phyloP scores from a whole-genome alignment of 2,888 invertebrate genomes.

The Sarcophaga subvicina region DNA sequence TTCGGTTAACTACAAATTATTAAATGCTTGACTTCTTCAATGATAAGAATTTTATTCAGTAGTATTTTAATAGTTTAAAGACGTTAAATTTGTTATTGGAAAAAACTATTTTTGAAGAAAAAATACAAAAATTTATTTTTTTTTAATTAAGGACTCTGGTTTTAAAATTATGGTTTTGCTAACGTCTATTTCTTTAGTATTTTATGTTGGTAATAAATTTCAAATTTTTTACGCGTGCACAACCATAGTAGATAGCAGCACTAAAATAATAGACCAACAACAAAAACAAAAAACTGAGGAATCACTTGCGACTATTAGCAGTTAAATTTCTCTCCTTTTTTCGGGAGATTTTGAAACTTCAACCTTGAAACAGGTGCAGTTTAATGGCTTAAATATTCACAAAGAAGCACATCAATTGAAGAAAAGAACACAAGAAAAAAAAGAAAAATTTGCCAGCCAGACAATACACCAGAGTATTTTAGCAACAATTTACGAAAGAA shows the following conservation, averaged over 20 bases:
- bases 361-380: constrained; percentile 32
- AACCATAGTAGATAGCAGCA: neutral
- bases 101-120: too few species aligned
- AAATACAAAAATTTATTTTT: too few species aligned
- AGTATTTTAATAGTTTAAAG: too few species aligned
- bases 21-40: too few species aligned
- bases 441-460: constrained; percentile 14
- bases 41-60: too few species aligned
- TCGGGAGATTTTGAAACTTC: neutral
- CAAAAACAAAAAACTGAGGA: neutral
- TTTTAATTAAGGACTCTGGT: too few species aligned
- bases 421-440: neutral
- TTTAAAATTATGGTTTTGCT: neutral
- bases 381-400: constrained; percentile 33
- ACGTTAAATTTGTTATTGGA: too few species aligned
- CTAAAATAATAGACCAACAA: neutral
- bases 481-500: constrained; percentile 12
- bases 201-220: constrained; percentile 18
- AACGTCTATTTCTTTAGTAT: neutral
- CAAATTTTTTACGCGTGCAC: neutral
- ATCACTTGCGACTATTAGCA: neutral
- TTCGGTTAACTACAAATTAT: too few species aligned
- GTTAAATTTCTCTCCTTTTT: neutral
- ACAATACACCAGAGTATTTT: constrained; percentile 20
- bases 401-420: neutral